Evolutionary conservation across 2,797 vertebrate genomes (phyloP), one percentile per base, ranked within the genome.

Genomic region (Girardinus metallicus): DNA sequence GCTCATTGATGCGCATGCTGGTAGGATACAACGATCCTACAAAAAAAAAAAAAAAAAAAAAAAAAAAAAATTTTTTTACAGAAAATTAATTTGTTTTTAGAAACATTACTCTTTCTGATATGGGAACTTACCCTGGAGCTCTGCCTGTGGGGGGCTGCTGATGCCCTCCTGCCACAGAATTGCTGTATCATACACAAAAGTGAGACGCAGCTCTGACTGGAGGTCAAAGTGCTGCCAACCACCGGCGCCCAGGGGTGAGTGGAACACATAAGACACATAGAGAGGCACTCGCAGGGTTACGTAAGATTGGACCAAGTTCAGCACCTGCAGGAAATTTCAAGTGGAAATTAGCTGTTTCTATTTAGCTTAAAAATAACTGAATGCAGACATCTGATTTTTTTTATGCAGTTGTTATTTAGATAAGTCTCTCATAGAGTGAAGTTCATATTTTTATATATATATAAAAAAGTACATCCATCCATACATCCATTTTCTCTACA

Each of bases 171-270:
- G 96, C 98, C 98, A 99, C 90, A 99, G 95, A 91, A 99, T 98
- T 93, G 98, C 98, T 5, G 98, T 99, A 94, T 99, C 98, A 23
- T 99, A 99, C 83, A 99, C 98, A 0, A 99, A 99, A 26, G 98
- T 99, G 55, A 99, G 95, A 0, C 97, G 96, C 0, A 99, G 96
- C 94, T 99, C 98, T 0, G 98, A 97, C 88, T 97, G 97, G 57
- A 99, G 88, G 90, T 99, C 98, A 57, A 99, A 99, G 91, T 99
- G 98, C 93, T 98, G 98, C 98, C 98, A 99, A 78, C 98, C 97
- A 0, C 97, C 97, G 0, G 92, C 82, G 0, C 97, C 98, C 78
- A 96, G 96, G 0, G 97, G 98, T 0, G 98, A 98, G 89, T 98
- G 97, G 91, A 98, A 99, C 73, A 99, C 97, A 0, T 99, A 99